Evolutionary conservation across 1,140 invertebrate species (phyloP), one percentile per base, ranked within the genome.

Genomic region (Cyclina sinensis): DNA sequence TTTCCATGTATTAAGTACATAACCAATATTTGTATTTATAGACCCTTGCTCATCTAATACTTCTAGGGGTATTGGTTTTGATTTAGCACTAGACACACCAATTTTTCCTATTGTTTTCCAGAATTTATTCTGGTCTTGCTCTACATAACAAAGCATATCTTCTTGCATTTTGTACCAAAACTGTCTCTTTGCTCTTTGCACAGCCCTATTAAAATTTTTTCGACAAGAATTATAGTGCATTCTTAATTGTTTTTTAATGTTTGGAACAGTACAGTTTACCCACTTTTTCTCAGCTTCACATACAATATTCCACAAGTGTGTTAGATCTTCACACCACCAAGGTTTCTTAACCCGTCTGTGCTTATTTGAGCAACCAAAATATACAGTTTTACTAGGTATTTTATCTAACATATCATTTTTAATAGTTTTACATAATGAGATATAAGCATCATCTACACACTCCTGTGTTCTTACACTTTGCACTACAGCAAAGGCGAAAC

Each of bases 311-410:
- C 74, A 78, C 24, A 78, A 78, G n/a, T 0, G 12, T 48, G 39
- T 78, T 35, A 78, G 7, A 24, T 78, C 74, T 0, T 78, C 37
- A 35, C 21, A 62, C 78, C 51, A 81, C 78, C 78, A 81, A 11
- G 78, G 78, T 51, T 81, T 32, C 16, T 51, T 51, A 81, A 37
- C 2, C 78, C 32, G 57, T 16, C 78, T 16, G 18, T 78, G 46
- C 21, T 27, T 27, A 48, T 78, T 78, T 48, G n/a, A 7, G 7
- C 32, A 30, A 46, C 43, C 48, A n/a, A 48, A 16, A 16, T 21
- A 37, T 48, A 78, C 74, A 24, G 21, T 24, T 51, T 78, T 78
- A 48, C 48, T 24, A 30, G 37, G 74, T 32, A 78, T 78, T 24
- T 78, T 46, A 14, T 78, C 7, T 24, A 78, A 18, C 37, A 78